phyloP scores from a whole-genome alignment of 2,888 invertebrate species.

The Macropis europaea region DNA sequence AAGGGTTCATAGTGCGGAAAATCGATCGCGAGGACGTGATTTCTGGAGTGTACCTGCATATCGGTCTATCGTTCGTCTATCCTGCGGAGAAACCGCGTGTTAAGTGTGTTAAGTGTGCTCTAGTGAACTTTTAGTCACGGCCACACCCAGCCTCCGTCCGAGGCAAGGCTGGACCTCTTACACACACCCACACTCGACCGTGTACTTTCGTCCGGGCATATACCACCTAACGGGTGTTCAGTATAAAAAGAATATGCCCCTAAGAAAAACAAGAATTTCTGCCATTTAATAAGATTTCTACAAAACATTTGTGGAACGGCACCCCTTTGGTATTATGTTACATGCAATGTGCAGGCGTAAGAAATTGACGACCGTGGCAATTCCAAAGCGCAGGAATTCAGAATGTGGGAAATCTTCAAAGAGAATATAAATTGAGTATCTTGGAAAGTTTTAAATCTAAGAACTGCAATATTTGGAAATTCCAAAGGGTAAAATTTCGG shows the following conservation, averaged over 20 bases:
- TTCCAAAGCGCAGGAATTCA: no score
- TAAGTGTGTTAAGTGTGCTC: constrained; percentile 75
- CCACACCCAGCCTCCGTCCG: constrained; percentile 78
- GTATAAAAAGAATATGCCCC: neutral
- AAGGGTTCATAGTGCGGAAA: neutral
- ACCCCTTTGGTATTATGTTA: no score
- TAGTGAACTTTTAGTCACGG: constrained; percentile 80
- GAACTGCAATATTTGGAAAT: no score
- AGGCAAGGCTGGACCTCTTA: constrained; percentile 74
- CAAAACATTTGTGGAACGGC: no score
- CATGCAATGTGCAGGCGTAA: no score
- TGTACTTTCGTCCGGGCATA: constrained; percentile 63
- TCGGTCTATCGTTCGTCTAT: constrained; percentile 29
- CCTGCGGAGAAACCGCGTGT: constrained; percentile 58
- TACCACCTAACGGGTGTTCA: constrained; percentile 62
- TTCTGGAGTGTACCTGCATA: constrained; percentile 41
- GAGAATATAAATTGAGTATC: no score
- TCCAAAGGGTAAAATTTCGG: no score
- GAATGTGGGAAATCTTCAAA: no score
- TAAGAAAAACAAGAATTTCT: constrained; percentile 3
- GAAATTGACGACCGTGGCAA: no score
- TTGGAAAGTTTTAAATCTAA: no score
- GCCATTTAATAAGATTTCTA: no score
- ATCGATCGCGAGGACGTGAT: constrained; percentile 8
- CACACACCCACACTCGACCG: constrained; percentile 73